Percentiles rank a stretch among this genome's conserved stretches.
phyloP scores from a whole-genome alignment of 2,113 vertebrate species.

The Siniperca knerii region DNA sequence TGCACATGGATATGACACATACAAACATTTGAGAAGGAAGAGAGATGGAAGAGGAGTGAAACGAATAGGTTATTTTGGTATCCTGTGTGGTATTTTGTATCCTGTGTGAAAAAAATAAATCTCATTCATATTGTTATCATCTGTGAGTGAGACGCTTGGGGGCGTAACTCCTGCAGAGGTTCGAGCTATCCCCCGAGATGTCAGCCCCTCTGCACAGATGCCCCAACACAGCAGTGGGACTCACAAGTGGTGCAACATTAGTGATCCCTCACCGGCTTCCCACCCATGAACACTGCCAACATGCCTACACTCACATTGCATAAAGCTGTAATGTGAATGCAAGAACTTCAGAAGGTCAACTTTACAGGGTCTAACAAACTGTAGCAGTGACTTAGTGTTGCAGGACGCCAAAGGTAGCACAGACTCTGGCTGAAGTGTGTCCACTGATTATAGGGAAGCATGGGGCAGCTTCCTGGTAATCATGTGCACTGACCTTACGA shows the following conservation, averaged over 20 bases:
- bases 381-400: constrained; percentile 18
- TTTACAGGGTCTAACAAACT: neutral
- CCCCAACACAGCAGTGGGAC: neutral
- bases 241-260: neutral
- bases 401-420: neutral
- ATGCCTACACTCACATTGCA: neutral
- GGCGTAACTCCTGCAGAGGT: constrained; percentile 6
- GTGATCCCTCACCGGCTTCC: neutral
- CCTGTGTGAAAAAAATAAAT: neutral
- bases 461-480: constrained; percentile 32
- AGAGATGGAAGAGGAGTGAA: neutral
- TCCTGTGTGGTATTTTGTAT: constrained; percentile 16
- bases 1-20: neutral
- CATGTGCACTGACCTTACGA: constrained; percentile 53
- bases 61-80: too few species aligned
- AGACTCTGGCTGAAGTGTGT: constrained; percentile 7
- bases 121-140: constrained; percentile 4
- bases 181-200: neutral
- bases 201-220: neutral
- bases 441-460: constrained; percentile 12
- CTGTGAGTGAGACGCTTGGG: constrained; percentile 2
- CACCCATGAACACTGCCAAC: neutral
- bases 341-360: constrained; percentile 50
- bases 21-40: neutral
- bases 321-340: neutral